These are phyloP conservation scores for Argynnis bischoffii DNA, from an alignment of 2,888 invertebrate genomes.

Conservation along the genomic window DNA sequence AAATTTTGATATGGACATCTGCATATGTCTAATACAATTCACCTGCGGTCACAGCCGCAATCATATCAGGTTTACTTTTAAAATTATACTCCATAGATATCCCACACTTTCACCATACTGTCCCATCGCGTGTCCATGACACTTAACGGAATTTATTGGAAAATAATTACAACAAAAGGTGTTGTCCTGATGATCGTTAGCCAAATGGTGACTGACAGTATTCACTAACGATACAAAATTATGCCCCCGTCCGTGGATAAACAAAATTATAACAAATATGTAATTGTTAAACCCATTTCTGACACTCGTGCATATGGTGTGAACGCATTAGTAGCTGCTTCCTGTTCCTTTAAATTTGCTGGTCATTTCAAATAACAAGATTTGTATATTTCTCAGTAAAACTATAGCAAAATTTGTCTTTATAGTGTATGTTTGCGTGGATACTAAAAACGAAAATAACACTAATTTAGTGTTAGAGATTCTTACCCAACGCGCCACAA, in stretches of 20 bases:
- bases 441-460: too few relatives aligned
- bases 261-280: conserved; percentile 66
- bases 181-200: conserved; percentile 56
- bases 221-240: conserved; percentile 69
- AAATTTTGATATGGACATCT: too few relatives aligned
- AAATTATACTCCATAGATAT: background rate
- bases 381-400: background rate
- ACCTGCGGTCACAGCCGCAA: too few relatives aligned
- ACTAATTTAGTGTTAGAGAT: too few relatives aligned
- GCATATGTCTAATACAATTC: too few relatives aligned
- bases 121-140: conserved; percentile 41
- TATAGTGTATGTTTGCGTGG: too few relatives aligned
- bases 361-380: conserved; percentile 30
- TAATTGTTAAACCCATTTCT: conserved; percentile 59
- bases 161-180: conserved; percentile 57
- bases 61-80: background rate
- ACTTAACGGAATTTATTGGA: conserved; percentile 48
- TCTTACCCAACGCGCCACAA: too few relatives aligned
- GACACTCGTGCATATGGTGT: conserved; percentile 65
- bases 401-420: background rate
- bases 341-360: conserved; percentile 8
- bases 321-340: conserved; percentile 59
- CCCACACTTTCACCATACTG: background rate
- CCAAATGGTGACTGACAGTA: conserved; percentile 52
- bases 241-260: conserved; percentile 53